Percentiles rank a stretch among this genome's conserved stretches.
Evolutionary conservation across 2,797 vertebrate species (phyloP).

Genomic region (Morelia viridis): DNA sequence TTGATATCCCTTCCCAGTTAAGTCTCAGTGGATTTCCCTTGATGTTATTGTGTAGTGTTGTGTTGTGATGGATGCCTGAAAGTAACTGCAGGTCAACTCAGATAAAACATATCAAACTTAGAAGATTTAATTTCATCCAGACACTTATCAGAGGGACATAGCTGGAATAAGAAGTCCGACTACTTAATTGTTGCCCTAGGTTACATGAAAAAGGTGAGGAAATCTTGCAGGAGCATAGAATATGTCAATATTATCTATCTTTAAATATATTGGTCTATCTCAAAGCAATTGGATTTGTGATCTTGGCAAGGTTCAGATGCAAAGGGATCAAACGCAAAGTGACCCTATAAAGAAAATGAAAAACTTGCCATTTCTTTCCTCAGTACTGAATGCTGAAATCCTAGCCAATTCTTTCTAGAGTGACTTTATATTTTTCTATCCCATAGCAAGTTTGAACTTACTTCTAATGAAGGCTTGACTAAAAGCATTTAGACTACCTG

Average conservation of each 20-base stretch:
- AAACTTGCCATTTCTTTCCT: constrained; percentile 51
- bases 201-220: background rate
- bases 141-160: background rate
- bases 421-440: constrained; percentile 71
- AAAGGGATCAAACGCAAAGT: constrained; percentile 62
- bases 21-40: background rate
- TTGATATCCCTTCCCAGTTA: background rate
- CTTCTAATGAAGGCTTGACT: constrained; percentile 66
- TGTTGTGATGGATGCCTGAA: background rate
- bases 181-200: constrained; percentile 22
- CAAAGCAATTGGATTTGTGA: constrained; percentile 49
- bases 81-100: background rate
- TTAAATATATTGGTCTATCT: constrained; percentile 53
- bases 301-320: constrained; percentile 49
- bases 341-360: constrained; percentile 40
- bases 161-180: constrained; percentile 40
- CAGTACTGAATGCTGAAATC: constrained; percentile 57
- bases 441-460: constrained; percentile 66
- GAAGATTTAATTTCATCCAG: background rate
- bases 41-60: background rate
- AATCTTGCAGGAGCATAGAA: background rate
- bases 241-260: constrained; percentile 2
- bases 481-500: background rate
- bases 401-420: constrained; percentile 67
- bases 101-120: background rate